Evolutionary conservation across 2,888 invertebrate genomes (phyloP).

Genomic region (Stenoptilia bipunctidactyla): DNA sequence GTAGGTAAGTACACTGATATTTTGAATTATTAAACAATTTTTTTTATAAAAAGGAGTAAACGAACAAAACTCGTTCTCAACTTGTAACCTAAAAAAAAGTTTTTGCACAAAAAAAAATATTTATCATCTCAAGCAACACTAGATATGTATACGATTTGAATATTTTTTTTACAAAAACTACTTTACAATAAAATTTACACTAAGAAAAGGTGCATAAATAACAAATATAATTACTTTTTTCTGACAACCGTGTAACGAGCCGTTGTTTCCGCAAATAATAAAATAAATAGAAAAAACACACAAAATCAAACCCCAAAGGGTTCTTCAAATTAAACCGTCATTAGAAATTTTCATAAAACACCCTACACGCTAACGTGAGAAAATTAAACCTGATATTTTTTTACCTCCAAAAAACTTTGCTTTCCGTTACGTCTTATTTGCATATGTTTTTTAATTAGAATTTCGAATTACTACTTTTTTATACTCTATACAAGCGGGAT

Average conservation of each 20-base stretch:
- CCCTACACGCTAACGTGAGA: slow-evolving; percentile 57
- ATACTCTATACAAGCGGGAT: slow-evolving; percentile 18
- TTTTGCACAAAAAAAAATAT: too few relatives aligned
- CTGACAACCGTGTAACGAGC: slow-evolving; percentile 64
- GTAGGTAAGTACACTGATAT: too few relatives aligned
- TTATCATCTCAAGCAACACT: too few relatives aligned
- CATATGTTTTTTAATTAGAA: slow-evolving; percentile 33
- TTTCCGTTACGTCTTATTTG: slow-evolving; percentile 45
- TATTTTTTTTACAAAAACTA: too few relatives aligned
- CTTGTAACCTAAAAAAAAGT: too few relatives aligned
- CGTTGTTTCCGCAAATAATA: slow-evolving; percentile 64
- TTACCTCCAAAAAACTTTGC: slow-evolving; percentile 29
- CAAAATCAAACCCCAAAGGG: slow-evolving; percentile 67
- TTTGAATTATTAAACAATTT: too few relatives aligned
- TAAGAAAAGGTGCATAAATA: slow-evolving; percentile 51
- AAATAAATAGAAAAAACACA: slow-evolving; percentile 32
- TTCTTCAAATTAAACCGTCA: slow-evolving; percentile 68
- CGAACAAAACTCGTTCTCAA: too few relatives aligned
- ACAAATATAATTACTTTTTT: slow-evolving; percentile 37
- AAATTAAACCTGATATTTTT: slow-evolving; percentile 51
- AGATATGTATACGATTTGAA: too few relatives aligned
- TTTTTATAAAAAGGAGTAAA: too few relatives aligned
- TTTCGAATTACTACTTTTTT: slow-evolving; percentile 25
- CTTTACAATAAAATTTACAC: slow-evolving; percentile 1
- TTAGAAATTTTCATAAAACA: slow-evolving; percentile 56